Base-by-base conservation (phyloP, 2,888 invertebrate species). In the Anodontia alba region DNA sequence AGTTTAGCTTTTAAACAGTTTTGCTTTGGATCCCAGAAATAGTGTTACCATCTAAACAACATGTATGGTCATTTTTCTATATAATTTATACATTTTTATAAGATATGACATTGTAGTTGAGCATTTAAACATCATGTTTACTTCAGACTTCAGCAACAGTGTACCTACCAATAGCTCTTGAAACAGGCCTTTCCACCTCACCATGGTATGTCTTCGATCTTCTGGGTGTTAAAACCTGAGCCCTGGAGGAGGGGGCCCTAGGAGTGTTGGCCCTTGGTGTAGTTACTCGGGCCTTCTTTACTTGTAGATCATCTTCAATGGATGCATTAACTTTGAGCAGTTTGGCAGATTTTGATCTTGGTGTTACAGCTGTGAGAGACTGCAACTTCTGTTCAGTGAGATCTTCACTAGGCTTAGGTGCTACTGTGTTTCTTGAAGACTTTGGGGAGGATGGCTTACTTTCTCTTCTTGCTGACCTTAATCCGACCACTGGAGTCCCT, bases 111-210 rank as follows among this genome's bases (percentile, higher is more conserved):
- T n/a, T n/a, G n/a, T n/a, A n/a, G n/a, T n/a, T n/a, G n/a, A n/a
- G n/a, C n/a, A n/a, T n/a, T n/a, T n/a, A n/a, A n/a, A n/a, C n/a
- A n/a, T n/a, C n/a, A n/a, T n/a, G n/a, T n/a, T n/a, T n/a, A n/a
- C n/a, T n/a, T n/a, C n/a, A n/a, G n/a, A n/a, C n/a, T n/a, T n/a
- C n/a, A n/a, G n/a, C n/a, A n/a, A n/a, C n/a, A n/a, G 38, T 8
- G 38, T 23, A 54, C 82, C 71, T 83, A 92, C 92, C 89, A 72
- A 92, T 87, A 42, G 90, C 90, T 74, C 90, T 86, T 8, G 92
- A 91, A n/a, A 77, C 73, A 85, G 84, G 73, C 87, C 91, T 73
- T 68, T 81, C 73, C 12, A 72, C 26, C 46, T 78, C 73, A 36
- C 73, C 86, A 73, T 83, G 86, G 38, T 77, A 83, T n/a, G 83